Evolutionary conservation across 2,797 vertebrate genomes (phyloP).

Genomic region (Chelidonichthys spinosus): DNA sequence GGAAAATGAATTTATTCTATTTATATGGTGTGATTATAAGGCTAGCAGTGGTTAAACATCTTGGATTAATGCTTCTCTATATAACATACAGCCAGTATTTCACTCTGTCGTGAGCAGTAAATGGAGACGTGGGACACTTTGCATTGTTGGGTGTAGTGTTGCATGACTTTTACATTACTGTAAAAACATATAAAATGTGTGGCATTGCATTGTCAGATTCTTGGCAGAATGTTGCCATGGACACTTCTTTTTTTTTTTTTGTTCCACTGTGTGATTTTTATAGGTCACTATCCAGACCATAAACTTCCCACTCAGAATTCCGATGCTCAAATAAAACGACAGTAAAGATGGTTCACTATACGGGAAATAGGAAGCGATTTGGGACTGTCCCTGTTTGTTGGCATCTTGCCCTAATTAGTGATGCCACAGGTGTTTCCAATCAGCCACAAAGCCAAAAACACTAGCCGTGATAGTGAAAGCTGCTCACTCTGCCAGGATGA

Average conservation of each 20-base stretch:
- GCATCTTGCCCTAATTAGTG: slow-evolving; percentile 19
- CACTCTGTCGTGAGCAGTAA: neutral
- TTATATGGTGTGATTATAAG: too few species aligned
- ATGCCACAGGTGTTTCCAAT: slow-evolving; percentile 32
- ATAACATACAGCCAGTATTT: too few species aligned
- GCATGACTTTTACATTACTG: too few species aligned
- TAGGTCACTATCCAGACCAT: neutral
- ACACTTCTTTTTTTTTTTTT: neutral
- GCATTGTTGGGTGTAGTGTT: neutral
- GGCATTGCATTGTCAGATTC: neutral
- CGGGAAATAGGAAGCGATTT: neutral
- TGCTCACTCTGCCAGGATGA: neutral
- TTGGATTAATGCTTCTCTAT: too few species aligned
- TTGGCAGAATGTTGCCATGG: neutral
- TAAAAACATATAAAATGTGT: too few species aligned
- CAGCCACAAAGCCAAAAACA: slow-evolving; percentile 1
- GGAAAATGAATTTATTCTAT: too few species aligned
- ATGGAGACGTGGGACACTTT: neutral
- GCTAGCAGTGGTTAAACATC: too few species aligned
- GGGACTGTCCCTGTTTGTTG: neutral
- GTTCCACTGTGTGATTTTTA: neutral
- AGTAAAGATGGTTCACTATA: neutral
- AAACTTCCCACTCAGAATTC: neutral
- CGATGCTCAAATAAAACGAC: neutral
- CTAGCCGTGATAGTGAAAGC: neutral